Evolutionary conservation across 2,888 invertebrate genomes (phyloP), one percentile per base, ranked within the genome.

Genomic region (Synanthedon tipuliformis): DNA sequence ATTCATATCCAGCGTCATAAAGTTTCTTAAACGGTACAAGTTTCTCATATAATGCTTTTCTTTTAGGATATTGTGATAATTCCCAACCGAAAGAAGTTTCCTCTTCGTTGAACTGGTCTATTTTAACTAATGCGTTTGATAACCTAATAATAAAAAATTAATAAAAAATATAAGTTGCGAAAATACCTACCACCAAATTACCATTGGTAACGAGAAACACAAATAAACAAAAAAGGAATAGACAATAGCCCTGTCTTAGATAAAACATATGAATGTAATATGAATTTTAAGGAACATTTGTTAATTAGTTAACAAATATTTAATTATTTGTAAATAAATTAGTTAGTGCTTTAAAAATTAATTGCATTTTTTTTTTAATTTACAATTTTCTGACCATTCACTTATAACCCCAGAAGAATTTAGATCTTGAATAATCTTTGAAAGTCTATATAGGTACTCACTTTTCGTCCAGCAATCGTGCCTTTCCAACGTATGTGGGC

Each of bases 61-160:
- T 89, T 57, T 94, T 88, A 0, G 97, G 96, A 85, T 98, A 98
- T 62, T 94, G 93, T 0, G 97, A 95, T 8, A 92, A 73, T 68
- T 96, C 94, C 92, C 94, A 97, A 11, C 93, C 95, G 71, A 94
- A 98, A 15, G 96, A 90, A 40, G 90, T 86, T 73, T 98, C 98
- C 74, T 98, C 98, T 70, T 93, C 93, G 73, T 98, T 98, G 66
- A 98, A 96, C 55, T 91, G 90, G 66, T 96, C 95, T 57, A 97
- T 95, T 56, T 89, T 92, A 50, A 90, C 89, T 78, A 95, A 90
- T 4, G 96, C 97, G 3, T 84, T 75, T 50, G 92, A 81, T 56
- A 96, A 84, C 71, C 92, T 90, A 70, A 3, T 48, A 50, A 10
- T 23, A 23, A 34, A 34, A 34, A 27, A 1, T 27, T 7, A 8